Percentiles rank a stretch among this genome's conserved stretches.
Conservation (phyloP, 2,797 vertebrate genomes). For the Gila robusta region DNA sequence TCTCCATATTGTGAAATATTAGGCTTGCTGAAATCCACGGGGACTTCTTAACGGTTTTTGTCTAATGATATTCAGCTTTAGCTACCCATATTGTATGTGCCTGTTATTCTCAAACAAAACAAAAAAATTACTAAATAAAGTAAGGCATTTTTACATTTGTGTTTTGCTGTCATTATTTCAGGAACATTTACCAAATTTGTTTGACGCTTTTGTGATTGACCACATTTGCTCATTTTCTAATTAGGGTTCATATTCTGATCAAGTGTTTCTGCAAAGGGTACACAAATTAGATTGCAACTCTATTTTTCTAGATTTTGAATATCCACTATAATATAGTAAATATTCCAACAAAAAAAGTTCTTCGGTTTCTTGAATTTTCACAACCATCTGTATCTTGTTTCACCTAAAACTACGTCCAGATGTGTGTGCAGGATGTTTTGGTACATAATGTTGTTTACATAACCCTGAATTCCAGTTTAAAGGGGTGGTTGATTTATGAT, state of each 20-base stretch:
- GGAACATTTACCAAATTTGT: neutral
- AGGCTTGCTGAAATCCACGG: constrained; percentile 5
- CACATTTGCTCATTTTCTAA: neutral
- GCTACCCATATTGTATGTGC: constrained; percentile 53
- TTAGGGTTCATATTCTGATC: neutral
- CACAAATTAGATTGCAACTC: neutral
- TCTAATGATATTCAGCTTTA: constrained; percentile 49
- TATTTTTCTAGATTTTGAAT: neutral
- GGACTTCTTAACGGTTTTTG: constrained; percentile 39
- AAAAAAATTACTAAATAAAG: constrained; percentile 50
- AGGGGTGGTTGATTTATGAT: too few relatives aligned
- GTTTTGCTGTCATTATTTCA: neutral
- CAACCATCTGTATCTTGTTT: neutral
- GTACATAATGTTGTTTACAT: neutral
- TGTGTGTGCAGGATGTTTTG: neutral
- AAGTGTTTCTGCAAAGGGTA: neutral
- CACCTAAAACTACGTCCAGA: neutral
- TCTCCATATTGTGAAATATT: constrained; percentile 36
- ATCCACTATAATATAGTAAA: neutral
- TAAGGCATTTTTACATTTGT: constrained; percentile 59
- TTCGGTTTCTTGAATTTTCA: neutral
- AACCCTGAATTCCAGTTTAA: neutral
- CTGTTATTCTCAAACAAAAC: constrained; percentile 52
- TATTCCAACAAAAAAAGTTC: neutral
- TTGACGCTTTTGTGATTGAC: neutral